Evolutionary conservation across 2,797 vertebrate genomes (phyloP), one percentile per base, ranked within the genome.

Genomic region (Dromococcyx pavoninus): DNA sequence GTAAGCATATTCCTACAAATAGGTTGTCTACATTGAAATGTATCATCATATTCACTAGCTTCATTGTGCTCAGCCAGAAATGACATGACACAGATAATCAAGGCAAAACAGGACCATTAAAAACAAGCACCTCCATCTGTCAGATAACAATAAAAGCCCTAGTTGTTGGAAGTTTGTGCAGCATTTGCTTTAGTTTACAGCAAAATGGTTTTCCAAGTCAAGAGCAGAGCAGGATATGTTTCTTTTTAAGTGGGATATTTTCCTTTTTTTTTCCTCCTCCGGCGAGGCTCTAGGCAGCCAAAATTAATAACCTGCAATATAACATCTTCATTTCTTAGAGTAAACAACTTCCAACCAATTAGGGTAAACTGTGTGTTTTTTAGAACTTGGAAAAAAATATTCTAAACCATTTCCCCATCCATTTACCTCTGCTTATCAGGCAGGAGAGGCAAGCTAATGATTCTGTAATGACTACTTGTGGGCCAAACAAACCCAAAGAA

Each of bases 71-170:
- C 33, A 89, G 77, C 82, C 88, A 95, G 71, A 95, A 95, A 54
- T 78, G 71, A 92, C 67, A 71, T 1, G 5, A 74, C 2, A 5
- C n/a, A 86, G 73, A 80, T 58, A 93, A 93, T 91, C 79, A 77
- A 87, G 53, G 91, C 32, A 89, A 73, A 96, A 76, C 33, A 69
- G 71, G 66, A 66, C 62, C 64, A 65, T 93, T 95, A 91, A 89
- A 91, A 95, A 74, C 72, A 92, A 96, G 71, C 44, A 86, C n/a
- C 89, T 54, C 71, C 78, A 79, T 88, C 93, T 94, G 88, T 72
- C 88, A 97, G 89, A 80, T 64, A 80, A 73, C 70, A 90, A 71
- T 75, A 80, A 84, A 93, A 89, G 21, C 24, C 13, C 2, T n/a
- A 71, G 32, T 30, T 3, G 0, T 54, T 54, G 12, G 23, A 90